Evolutionary conservation across 2,113 vertebrate genomes (phyloP).

Genomic region (Salvelinus fontinalis): DNA sequence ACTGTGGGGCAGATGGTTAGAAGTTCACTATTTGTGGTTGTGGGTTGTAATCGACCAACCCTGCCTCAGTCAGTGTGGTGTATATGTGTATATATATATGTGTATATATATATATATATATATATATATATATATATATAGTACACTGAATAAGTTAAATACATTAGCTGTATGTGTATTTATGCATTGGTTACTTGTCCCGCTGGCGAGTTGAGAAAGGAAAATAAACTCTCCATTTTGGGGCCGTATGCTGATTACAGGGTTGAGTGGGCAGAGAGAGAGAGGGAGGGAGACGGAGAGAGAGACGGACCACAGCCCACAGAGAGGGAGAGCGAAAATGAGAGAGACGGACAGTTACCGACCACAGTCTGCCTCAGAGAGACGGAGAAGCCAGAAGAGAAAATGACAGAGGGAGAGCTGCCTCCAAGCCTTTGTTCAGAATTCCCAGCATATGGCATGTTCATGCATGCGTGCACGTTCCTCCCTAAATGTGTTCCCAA

Average conservation of each 20-base stretch:
- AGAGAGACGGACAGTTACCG: constrained; percentile 9
- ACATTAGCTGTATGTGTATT: constrained; percentile 16
- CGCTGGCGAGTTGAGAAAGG: constrained; percentile 65
- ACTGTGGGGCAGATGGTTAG: not conserved
- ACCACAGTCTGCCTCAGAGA: not conserved
- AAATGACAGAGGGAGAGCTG: constrained; percentile 31
- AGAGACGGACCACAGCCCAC: constrained; percentile 16
- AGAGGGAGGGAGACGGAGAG: constrained; percentile 57
- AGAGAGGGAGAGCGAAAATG: constrained; percentile 4
- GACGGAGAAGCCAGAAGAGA: constrained; percentile 5
- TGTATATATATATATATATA: not conserved
- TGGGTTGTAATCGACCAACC: not conserved
- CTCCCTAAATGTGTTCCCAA: not conserved
- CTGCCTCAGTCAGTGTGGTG: not conserved
- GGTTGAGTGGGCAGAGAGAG: constrained; percentile 62
- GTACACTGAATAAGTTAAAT: not conserved
- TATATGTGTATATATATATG: not conserved
- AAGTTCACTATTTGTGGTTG: constrained; percentile 6
- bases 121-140: not conserved
- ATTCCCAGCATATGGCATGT: constrained; percentile 41
- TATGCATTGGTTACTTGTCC: constrained; percentile 57
- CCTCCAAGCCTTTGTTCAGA: constrained; percentile 30
- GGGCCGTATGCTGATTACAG: constrained; percentile 69
- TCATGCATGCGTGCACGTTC: not conserved
- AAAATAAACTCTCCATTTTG: constrained; percentile 64